A percentile compares a stretch with the other conserved stretches of the same genome.
Conservation (phyloP, 30 jellyfish, hydroid and myxozoan genomes). For the Chrysaora quinquecirrha region DNA sequence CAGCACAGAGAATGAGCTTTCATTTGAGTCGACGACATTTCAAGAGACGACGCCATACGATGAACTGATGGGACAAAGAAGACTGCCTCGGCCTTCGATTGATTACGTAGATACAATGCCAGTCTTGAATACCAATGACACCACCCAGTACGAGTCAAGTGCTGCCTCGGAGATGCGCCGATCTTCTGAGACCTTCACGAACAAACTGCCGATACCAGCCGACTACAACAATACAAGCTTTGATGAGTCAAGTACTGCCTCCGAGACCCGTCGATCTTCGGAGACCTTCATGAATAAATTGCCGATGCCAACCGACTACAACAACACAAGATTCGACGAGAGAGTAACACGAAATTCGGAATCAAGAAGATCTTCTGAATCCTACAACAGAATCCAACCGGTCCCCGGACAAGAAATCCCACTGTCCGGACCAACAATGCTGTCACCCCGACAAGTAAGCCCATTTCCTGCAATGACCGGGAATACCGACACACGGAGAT, state of each 20-base stretch:
- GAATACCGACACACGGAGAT: background rate
- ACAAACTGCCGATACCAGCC: constrained; percentile 4
- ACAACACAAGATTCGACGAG: background rate
- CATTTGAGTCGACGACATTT: background rate
- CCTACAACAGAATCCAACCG: background rate
- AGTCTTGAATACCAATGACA: background rate
- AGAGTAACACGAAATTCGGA: background rate
- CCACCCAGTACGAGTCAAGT: background rate
- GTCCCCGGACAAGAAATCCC: background rate
- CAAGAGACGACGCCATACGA: background rate
- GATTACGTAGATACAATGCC: background rate
- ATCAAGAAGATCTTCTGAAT: background rate
- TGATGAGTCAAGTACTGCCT: background rate
- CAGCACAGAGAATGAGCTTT: background rate
- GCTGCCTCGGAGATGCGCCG: background rate
- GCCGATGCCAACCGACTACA: background rate
- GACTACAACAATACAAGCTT: background rate
- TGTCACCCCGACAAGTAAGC: background rate
- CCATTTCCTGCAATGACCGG: too few species aligned
- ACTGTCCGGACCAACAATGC: background rate
- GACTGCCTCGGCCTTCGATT: background rate
- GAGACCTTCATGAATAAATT: background rate
- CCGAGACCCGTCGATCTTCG: background rate
- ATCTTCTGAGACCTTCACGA: background rate
- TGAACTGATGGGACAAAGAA: background rate